A percentile compares a stretch with the other conserved stretches of the same genome.
Evolutionary conservation across 2,888 invertebrate genomes (phyloP).

Genomic region (Cyrtodaria siliqua): DNA sequence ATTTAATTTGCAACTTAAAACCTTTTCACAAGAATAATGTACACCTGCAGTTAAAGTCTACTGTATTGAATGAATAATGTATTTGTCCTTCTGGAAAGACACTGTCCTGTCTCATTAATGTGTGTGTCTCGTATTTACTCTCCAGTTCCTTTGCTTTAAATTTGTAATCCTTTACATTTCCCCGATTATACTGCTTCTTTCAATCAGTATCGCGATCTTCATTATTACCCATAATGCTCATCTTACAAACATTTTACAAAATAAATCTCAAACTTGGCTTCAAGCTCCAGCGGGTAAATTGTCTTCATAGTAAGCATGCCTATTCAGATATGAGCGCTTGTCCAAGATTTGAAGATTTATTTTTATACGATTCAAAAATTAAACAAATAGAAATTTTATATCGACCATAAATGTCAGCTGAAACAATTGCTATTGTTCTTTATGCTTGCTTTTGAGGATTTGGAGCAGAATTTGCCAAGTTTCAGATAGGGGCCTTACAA

Average conservation of each 20-base stretch:
- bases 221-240: conserved; percentile 33
- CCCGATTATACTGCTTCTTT: no score
- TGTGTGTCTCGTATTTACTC: no score
- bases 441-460: background rate
- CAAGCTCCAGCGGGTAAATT: conserved; percentile 16
- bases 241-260: conserved; percentile 32
- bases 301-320: background rate
- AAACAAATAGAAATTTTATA: conserved; percentile 34
- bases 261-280: conserved; percentile 13
- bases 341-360: conserved; percentile 27
- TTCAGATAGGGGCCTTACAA: no score
- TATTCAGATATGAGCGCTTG: conserved; percentile 12
- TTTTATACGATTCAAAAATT: conserved; percentile 22
- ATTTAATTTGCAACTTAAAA: no score
- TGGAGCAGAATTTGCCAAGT: no score
- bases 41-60: no score
- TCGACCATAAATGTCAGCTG: conserved; percentile 27
- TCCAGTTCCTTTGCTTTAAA: no score
- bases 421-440: conserved; percentile 26
- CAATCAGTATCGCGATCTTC: conserved; percentile 2
- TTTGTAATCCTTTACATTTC: no score
- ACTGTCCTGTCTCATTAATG: no score
- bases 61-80: no score
- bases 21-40: no score
- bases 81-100: no score